Percentiles rank a stretch among this genome's conserved stretches.
phyloP scores from a whole-genome alignment of 2,113 vertebrate genomes.

The Clinocottus analis region DNA sequence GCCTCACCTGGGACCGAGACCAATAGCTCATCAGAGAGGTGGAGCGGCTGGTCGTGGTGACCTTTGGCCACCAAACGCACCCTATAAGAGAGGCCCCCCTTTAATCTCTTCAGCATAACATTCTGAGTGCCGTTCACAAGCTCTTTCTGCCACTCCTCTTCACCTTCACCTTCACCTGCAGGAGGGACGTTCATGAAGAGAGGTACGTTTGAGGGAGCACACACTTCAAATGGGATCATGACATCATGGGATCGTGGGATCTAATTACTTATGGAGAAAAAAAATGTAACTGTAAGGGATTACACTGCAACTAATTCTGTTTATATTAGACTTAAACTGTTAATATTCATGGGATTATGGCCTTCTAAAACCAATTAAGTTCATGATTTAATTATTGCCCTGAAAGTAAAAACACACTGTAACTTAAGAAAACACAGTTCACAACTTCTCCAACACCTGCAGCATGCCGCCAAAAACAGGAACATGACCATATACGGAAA shows the following conservation, averaged over 20 bases:
- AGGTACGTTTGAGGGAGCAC: conserved; percentile 57
- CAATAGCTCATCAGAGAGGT: conserved; percentile 90
- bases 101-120: conserved; percentile 93
- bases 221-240: conserved; percentile 38
- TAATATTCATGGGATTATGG: conserved; percentile 22
- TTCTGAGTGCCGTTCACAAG: conserved; percentile 92
- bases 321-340: conserved; percentile 15
- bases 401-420: conserved; percentile 20
- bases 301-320: conserved; percentile 17
- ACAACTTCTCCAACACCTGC: neutral
- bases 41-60: conserved; percentile 85
- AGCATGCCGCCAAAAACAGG: neutral
- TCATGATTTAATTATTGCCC: conserved; percentile 43
- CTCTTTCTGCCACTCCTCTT: conserved; percentile 95
- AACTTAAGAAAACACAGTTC: conserved; percentile 8
- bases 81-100: conserved; percentile 93
- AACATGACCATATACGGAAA: neutral
- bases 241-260: conserved; percentile 48
- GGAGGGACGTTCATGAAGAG: conserved; percentile 84
- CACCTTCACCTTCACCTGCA: conserved; percentile 88
- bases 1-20: conserved; percentile 96
- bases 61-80: conserved; percentile 92
- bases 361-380: conserved; percentile 13
- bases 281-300: conserved; percentile 31
- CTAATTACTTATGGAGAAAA: conserved; percentile 14